These are phyloP conservation scores for Adineta ricciae DNA, from an alignment of 2,888 invertebrate genomes.

Conservation along the genomic window DNA sequence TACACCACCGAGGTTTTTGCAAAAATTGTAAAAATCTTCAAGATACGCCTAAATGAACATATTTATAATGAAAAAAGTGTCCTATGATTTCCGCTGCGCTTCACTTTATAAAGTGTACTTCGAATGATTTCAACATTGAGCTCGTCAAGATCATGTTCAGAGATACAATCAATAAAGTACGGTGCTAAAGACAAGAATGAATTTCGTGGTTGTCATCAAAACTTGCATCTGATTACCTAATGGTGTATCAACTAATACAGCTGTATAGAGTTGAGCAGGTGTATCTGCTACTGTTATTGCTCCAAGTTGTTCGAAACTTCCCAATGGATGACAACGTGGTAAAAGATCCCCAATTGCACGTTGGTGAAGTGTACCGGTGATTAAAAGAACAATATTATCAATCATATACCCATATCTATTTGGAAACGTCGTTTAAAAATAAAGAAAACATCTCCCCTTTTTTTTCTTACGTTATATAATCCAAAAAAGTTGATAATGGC, in stretches of 20 bases:
- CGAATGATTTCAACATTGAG: slow-evolving; percentile 99
- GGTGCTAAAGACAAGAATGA: slow-evolving; percentile 58
- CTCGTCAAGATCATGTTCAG: slow-evolving; percentile 97
- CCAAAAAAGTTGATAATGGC: slow-evolving; percentile 88
- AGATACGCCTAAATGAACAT: slow-evolving; percentile 48
- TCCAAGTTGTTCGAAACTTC: slow-evolving; percentile 94
- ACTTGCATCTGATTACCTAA: slow-evolving; percentile 59
- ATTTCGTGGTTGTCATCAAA: background rate
- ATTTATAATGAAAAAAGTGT: no score
- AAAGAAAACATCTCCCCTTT: no score
- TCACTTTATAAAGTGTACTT: slow-evolving; percentile 82
- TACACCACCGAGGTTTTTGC: slow-evolving; percentile 80
- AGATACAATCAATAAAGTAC: slow-evolving; percentile 98
- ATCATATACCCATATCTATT: slow-evolving; percentile 96
- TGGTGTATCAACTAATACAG: slow-evolving; percentile 95
- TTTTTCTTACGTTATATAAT: slow-evolving; percentile 59
- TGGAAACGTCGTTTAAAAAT: no score
- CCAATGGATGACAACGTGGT: slow-evolving; percentile 95
- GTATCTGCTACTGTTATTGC: slow-evolving; percentile 98
- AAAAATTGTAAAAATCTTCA: slow-evolving; percentile 85
- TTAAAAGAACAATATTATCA: slow-evolving; percentile 92
- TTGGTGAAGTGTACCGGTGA: slow-evolving; percentile 95
- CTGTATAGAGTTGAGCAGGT: slow-evolving; percentile 98
- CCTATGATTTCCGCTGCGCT: no score
- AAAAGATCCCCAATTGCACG: slow-evolving; percentile 94